Evolutionary conservation across 2,888 invertebrate species (phyloP).

Genomic region (Nomada ruficornis): DNA sequence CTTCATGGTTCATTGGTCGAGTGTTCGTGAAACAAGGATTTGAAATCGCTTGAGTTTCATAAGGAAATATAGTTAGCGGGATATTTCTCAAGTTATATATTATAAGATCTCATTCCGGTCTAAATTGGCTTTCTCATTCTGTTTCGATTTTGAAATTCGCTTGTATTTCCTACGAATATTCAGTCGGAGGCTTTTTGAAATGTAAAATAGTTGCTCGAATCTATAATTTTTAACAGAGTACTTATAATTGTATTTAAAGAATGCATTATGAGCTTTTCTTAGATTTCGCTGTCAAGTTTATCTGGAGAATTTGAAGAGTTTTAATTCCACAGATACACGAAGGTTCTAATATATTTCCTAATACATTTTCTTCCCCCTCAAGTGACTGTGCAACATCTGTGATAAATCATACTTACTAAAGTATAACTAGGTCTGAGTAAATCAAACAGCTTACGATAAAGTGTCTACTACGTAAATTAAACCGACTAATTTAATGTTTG

Average conservation of each 20-base stretch:
- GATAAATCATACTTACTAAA: neutral
- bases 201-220: neutral
- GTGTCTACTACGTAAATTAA: neutral
- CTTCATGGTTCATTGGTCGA: slow-evolving; percentile 10
- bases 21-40: slow-evolving; percentile 14
- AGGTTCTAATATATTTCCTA: neutral
- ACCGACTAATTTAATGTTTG: too few species aligned
- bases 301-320: slow-evolving; percentile 1
- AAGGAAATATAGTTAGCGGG: neutral
- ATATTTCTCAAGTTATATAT: neutral
- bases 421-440: neutral
- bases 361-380: neutral
- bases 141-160: neutral
- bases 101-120: neutral
- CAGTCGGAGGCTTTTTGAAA: neutral
- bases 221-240: neutral
- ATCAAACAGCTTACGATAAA: slow-evolving; percentile 10
- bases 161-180: slow-evolving; percentile 3
- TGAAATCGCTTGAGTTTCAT: slow-evolving; percentile 17
- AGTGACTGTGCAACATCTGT: neutral
- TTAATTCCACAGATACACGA: neutral
- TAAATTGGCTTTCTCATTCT: neutral
- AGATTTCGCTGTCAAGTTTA: neutral
- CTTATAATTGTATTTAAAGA: neutral
- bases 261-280: neutral